phyloP scores from a whole-genome alignment of 92 coral and sea anemone species.

The Phymanthus crucifer region DNA sequence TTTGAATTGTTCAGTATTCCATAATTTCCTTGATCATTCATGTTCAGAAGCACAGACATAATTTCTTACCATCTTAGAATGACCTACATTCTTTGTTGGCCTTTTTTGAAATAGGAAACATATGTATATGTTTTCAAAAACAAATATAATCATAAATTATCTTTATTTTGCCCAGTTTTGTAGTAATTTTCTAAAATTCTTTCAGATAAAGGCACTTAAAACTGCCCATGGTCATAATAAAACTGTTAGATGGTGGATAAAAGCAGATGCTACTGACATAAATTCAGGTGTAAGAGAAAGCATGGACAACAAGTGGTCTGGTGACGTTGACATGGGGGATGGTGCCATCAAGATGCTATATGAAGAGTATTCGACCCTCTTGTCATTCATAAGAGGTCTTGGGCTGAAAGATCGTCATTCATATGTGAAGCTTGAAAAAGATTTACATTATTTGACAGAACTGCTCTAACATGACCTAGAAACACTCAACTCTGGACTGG shows the following conservation, averaged over 20 bases:
- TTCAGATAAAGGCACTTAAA: slow-evolving; percentile 24
- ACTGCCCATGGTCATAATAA: slow-evolving; percentile 20
- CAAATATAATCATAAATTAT: too few relatives aligned
- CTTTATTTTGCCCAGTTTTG: too few relatives aligned
- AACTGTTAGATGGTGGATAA: slow-evolving; percentile 41
- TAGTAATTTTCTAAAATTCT: too few relatives aligned
- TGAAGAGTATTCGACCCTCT: slow-evolving; percentile 8
- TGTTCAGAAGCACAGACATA: too few relatives aligned
- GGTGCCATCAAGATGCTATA: slow-evolving; percentile 18
- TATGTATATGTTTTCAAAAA: too few relatives aligned
- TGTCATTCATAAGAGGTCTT: slow-evolving; percentile 8
- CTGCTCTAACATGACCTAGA: not conserved
- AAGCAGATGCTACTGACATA: slow-evolving; percentile 45
- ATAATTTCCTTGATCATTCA: too few relatives aligned
- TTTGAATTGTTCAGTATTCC: too few relatives aligned
- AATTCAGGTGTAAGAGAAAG: slow-evolving; percentile 32
- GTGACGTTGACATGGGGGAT: slow-evolving; percentile 34
- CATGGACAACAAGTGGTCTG: slow-evolving; percentile 23
- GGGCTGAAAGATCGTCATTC: slow-evolving; percentile 29
- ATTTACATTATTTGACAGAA: slow-evolving; percentile 3
- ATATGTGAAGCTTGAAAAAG: not conserved
- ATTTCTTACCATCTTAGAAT: too few relatives aligned
- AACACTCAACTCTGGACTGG: not conserved
- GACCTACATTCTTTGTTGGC: too few relatives aligned
- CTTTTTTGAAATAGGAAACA: too few relatives aligned